A percentile compares a stretch with the other conserved stretches of the same genome.
phyloP scores from a whole-genome alignment of 2,888 invertebrate species.

The Nasonia oneida region DNA sequence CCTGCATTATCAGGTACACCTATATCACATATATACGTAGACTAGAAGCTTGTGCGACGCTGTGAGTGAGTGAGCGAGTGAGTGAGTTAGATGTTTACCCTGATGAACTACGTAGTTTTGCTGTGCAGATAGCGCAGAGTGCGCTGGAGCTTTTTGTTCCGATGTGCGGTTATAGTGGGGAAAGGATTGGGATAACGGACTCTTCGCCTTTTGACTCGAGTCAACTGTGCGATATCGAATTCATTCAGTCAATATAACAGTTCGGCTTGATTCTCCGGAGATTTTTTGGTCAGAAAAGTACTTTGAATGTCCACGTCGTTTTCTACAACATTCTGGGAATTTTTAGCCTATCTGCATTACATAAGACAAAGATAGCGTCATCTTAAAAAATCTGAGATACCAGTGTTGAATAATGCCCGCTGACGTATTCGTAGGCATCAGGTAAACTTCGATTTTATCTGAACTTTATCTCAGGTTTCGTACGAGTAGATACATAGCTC shows the following conservation, averaged over 20 bases:
- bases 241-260: no score
- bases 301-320: not conserved
- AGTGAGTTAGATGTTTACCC: not conserved
- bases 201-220: no score
- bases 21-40: not conserved
- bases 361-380: not conserved
- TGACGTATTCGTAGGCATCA: not conserved
- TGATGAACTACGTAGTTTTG: constrained; percentile 13
- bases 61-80: not conserved
- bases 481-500: not conserved
- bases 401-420: not conserved
- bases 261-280: no score
- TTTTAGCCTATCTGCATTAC: not conserved
- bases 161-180: no score
- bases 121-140: not conserved
- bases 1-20: constrained; percentile 72
- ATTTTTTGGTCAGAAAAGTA: not conserved
- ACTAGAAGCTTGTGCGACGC: not conserved
- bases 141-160: no score
- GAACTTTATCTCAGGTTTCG: not conserved
- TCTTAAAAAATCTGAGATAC: not conserved
- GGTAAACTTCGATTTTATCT: not conserved
- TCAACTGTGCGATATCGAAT: no score
- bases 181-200: no score
- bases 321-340: not conserved